Evolutionary conservation across 2,888 invertebrate species (phyloP), one percentile per base, ranked within the genome.

Genomic region (Psococerastis gibbosa): DNA sequence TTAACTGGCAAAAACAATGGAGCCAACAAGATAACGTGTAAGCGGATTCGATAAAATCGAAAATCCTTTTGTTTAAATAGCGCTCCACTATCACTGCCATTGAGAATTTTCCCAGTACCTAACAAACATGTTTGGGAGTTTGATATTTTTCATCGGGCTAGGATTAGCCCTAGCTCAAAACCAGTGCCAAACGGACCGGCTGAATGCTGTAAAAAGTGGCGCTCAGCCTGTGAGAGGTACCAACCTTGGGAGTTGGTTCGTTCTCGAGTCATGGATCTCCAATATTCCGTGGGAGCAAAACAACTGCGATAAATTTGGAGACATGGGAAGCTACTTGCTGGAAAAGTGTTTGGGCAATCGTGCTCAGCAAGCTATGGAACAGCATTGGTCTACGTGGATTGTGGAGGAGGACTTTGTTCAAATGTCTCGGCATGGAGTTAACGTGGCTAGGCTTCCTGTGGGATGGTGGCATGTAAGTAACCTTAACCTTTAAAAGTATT

Each of bases 381-480:
- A 34, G 18, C 35, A 34, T 15, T 34, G 35, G 35, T 9, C 8
- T 8, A 34, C 35, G 6, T 34, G 35, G 35, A 34, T 34, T 34
- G 18, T 17, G 6, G 35, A 34, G 13, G 18, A 34, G 6, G 35
- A 34, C 13, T 34, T 34, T 34, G 35, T 17, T 15, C 16, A 34
- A 34, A 34, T 34, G 35, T 34, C 35, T 15, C 35, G 35, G 13
- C 35, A 17, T 34, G 35, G 35, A 6, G 18, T 34, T 8, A 34
- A 34, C 35, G 15, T 34, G 16, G 35, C 18, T 6, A 34, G 35
- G 18, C 13, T 34, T 34, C 35, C 35, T 6, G 35, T 34, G 8
- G 35, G 35, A 15, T 34, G 35, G 35, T 34, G 35, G 35, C 35
- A 34, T 15, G 35, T 34, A 34, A 13, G 35, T 34, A 9, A n/a